phyloP scores from a whole-genome alignment of 1,140 invertebrate genomes.

The Globodera rostochiensis region DNA sequence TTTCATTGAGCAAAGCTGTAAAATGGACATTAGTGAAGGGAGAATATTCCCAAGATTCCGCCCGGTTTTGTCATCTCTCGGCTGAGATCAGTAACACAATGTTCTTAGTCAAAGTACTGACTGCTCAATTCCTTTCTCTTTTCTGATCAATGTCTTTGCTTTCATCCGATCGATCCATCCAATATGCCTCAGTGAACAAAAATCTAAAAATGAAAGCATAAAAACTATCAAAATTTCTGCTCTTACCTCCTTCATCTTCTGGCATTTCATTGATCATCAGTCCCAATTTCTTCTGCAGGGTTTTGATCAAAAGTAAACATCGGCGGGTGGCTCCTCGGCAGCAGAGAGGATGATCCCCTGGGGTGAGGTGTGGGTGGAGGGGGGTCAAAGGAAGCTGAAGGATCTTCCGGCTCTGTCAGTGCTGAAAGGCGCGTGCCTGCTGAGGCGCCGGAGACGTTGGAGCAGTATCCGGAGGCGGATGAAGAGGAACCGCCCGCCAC shows the following conservation, averaged over 20 bases:
- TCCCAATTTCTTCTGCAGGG: not conserved
- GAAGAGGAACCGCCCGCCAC: not conserved
- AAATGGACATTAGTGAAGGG: not conserved
- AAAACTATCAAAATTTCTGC: not conserved
- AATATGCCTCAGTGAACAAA: too few relatives aligned
- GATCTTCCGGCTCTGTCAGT: not conserved
- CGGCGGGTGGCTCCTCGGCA: not conserved
- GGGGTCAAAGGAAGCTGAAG: not conserved
- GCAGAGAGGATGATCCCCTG: not conserved
- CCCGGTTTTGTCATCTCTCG: not conserved
- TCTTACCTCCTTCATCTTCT: not conserved
- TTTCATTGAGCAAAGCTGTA: not conserved
- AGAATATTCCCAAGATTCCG: not conserved
- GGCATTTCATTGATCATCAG: not conserved
- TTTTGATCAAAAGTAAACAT: not conserved
- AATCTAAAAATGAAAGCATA: too few relatives aligned
- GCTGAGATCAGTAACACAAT: constrained; percentile 8
- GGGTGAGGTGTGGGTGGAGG: not conserved
- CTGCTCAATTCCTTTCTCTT: too few relatives aligned
- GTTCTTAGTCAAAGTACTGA: not conserved
- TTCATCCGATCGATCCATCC: not conserved
- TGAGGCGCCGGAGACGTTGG: not conserved
- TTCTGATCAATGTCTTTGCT: too few relatives aligned
- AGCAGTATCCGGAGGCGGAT: not conserved
- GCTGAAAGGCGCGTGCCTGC: not conserved